Evolutionary conservation across 2,888 invertebrate species (phyloP).

Genomic region (Acleris holmiana): DNA sequence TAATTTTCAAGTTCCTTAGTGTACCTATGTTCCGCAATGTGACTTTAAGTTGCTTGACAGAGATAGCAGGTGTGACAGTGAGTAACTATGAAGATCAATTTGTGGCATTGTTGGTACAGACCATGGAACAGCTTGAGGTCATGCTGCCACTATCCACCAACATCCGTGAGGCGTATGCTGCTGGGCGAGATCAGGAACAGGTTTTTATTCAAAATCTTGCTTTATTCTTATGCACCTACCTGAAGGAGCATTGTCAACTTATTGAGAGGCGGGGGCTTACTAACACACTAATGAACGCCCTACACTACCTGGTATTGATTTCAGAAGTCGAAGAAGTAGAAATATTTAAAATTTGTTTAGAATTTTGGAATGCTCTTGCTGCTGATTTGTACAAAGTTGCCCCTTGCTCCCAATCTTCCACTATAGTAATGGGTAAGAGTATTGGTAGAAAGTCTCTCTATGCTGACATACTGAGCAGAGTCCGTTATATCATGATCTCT

Average conservation of each 20-base stretch:
- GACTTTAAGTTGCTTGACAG: slow-evolving; percentile 98
- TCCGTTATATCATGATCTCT: slow-evolving; percentile 98
- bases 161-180: slow-evolving; percentile 96
- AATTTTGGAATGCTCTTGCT: slow-evolving; percentile 98
- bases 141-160: slow-evolving; percentile 97
- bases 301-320: slow-evolving; percentile 94
- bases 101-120: slow-evolving; percentile 93
- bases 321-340: slow-evolving; percentile 99
- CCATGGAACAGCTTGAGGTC: slow-evolving; percentile 95
- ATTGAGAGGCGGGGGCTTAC: slow-evolving; percentile 92
- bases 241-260: slow-evolving; percentile 97
- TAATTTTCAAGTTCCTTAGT: slow-evolving; percentile 98
- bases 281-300: slow-evolving; percentile 91
- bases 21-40: slow-evolving; percentile 99
- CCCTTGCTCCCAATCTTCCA: slow-evolving; percentile 85
- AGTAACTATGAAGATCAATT: slow-evolving; percentile 97
- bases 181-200: slow-evolving; percentile 98
- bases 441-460: slow-evolving; percentile 89
- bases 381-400: slow-evolving; percentile 96
- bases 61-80: slow-evolving; percentile 96
- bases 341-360: slow-evolving; percentile 99
- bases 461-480: slow-evolving; percentile 92
- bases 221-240: slow-evolving; percentile 97
- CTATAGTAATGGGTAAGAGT: slow-evolving; percentile 70
- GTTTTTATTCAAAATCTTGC: slow-evolving; percentile 99